Percentiles rank a stretch among this genome's conserved stretches.
These are phyloP conservation scores for Phoeniculus purpureus DNA, from an alignment of 2,797 vertebrate genomes.

Conservation along the genomic window DNA sequence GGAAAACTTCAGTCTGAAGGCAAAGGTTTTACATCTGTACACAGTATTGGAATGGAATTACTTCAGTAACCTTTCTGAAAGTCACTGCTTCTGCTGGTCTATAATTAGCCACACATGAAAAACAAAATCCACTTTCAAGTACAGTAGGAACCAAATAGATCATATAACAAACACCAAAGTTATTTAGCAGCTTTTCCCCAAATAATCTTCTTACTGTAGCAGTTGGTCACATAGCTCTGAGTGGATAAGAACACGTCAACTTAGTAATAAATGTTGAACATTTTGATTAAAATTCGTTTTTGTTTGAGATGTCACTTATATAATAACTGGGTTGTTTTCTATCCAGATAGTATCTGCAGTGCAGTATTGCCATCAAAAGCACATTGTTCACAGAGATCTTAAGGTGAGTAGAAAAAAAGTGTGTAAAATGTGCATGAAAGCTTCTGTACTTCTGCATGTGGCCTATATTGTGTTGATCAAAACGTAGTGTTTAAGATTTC, in stretches of 20 bases:
- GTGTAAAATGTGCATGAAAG: neutral
- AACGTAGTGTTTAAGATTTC: neutral
- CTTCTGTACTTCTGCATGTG: neutral
- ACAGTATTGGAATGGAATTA: conserved; percentile 44
- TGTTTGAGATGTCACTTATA: conserved; percentile 34
- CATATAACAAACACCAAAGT: conserved; percentile 33
- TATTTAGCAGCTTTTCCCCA: conserved; percentile 3
- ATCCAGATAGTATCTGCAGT: conserved; percentile 95
- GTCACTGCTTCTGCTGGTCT: conserved; percentile 55
- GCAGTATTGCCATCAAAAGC: conserved; percentile 99
- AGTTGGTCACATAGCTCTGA: neutral
- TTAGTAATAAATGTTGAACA: neutral
- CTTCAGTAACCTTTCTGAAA: conserved; percentile 67
- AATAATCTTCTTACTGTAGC: neutral
- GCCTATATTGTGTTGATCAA: neutral
- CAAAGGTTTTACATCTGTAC: conserved; percentile 33
- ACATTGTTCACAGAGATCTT: conserved; percentile 96
- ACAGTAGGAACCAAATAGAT: conserved; percentile 38
- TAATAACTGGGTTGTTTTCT: conserved; percentile 52
- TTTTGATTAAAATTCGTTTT: neutral
- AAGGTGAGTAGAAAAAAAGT: conserved; percentile 84
- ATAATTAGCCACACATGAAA: conserved; percentile 62
- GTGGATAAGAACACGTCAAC: neutral
- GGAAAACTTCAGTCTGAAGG: conserved; percentile 2
- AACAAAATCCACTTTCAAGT: conserved; percentile 56